Evolutionary conservation across 2,113 vertebrate genomes (phyloP), one percentile per base, ranked within the genome.

Genomic region (Amphiprion ocellaris): DNA sequence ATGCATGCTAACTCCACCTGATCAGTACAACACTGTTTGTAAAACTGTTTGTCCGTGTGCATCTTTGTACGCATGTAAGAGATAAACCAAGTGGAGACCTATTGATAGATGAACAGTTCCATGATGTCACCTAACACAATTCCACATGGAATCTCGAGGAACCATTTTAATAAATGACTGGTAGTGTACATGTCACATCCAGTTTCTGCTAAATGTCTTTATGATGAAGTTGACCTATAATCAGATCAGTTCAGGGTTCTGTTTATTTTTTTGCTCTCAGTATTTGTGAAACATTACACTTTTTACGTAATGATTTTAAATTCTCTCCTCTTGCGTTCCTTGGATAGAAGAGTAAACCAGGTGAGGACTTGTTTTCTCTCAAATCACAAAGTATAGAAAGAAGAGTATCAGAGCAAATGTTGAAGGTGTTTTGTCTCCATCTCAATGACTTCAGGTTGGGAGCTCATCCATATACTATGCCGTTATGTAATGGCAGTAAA

Each of bases 361-460:
- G 92, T 93, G 85, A 93, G 89, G 33, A 21, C 9, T 30, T 69
- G 10, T 69, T 69, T 71, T 85, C 16, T 73, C 28, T 68, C 44
- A 73, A 47, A 24, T 87, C 37, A 28, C 46, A 21, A 28, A 37
- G 21, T 63, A 15, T 19, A 16, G 74, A 58, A 46, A 7, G 19
- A 11, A 12, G 10, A 4, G 4, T 24, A 23, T 60, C 1, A 59
- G 37, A 69, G 14, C 8, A 0, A 23, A 16, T 19, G 41, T 12
- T 86, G 15, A 70, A 28, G 14, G 0, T 8, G 28, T 6, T 19
- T 23, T 77, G 10, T 37, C 15, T 1, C 14, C 68, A 10, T 47
- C 9, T 77, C 4, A 5, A 47, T 28, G 9, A 47, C 39, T 70
- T 17, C 68, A 99, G 98, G 94, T 91, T 99, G 88, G 82, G 93